A percentile compares a stretch with the other conserved stretches of the same genome.
Conservation (phyloP, 2,113 vertebrate genomes). For the Tympanuchus pallidicinctus region DNA sequence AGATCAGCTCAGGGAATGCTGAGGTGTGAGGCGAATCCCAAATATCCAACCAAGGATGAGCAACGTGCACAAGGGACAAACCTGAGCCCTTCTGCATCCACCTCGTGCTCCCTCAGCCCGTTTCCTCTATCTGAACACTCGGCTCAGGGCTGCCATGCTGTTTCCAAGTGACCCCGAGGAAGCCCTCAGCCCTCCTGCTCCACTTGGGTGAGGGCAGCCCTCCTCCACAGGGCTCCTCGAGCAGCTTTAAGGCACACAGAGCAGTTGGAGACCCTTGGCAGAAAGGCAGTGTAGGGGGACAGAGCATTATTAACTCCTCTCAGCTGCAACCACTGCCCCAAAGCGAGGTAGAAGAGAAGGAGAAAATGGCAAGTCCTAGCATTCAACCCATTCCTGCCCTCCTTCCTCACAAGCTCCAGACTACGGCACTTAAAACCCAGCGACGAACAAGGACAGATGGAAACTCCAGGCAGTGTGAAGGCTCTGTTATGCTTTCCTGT, state of each 20-base stretch:
- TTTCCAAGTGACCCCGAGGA: background rate
- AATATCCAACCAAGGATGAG: background rate
- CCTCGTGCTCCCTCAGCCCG: background rate
- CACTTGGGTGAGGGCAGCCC: too few species aligned
- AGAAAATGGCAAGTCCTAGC: background rate
- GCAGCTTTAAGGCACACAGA: background rate
- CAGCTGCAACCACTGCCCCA: background rate
- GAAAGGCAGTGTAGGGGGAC: background rate
- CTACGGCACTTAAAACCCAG: fast-evolving
- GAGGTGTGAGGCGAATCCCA: background rate
- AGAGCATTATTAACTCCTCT: background rate
- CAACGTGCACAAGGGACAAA: background rate
- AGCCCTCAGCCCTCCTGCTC: background rate
- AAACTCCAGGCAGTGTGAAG: background rate
- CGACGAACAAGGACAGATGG: background rate
- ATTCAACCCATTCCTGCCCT: background rate
- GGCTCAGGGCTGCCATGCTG: background rate
- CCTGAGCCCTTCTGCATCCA: background rate
- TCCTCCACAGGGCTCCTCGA: background rate
- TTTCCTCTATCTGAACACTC: background rate
- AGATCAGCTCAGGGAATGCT: background rate
- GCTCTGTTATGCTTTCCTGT: background rate
- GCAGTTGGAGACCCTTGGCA: background rate
- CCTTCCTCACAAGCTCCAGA: background rate
- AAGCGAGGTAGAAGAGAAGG: background rate